Evolutionary conservation across 1,140 invertebrate genomes (phyloP), one percentile per base, ranked within the genome.

Genomic region (Ptiloglossa arizonensis): DNA sequence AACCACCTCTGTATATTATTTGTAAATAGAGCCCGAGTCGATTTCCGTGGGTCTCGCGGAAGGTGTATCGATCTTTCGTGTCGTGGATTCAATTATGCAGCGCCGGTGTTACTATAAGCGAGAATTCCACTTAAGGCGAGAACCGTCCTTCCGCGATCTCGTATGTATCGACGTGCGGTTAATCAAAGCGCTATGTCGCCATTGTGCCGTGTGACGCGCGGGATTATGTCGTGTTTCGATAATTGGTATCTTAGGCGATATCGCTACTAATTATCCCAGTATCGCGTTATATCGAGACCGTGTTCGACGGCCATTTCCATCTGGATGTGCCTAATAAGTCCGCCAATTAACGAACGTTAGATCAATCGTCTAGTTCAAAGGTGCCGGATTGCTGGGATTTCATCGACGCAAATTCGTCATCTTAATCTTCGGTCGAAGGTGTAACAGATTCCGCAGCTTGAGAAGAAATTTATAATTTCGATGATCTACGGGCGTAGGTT

Each of bases 81-180:
- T 8, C 41, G 41, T 69, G 24, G 63, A 82, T 69, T 74, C 81
- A 72, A 83, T 82, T 82, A 77, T 67, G n/a, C 22, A 59, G 24
- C 38, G n/a, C 60, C 52, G n/a, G n/a, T n/a, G n/a, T n/a, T n/a
- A 38, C 78, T 72, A 41, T 78, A 63, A 74, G 59, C 22, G 79
- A 77, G 72, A 77, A 82, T 62, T 63, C 64, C 79, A 67, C 72
- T 83, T 82, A 82, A 79, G 74, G 44, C 32, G 11, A 27, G 44
- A 38, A 46, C 60, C 67, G 78, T 76, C 81, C 80, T 82, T 83
- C 69, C 44, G 29, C 52, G 59, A 69, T 72, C 62, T 54, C 66
- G 64, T 52, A 29, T 48, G 68, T 82, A 82, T 82, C 75, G 82
- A 82, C 80, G 74, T 56, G 57, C 54, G 62, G 68, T 72, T 84